A percentile compares a stretch with the other conserved stretches of the same genome.
phyloP scores from a whole-genome alignment of 2,113 vertebrate species.

The Hypocryptadius cinnamomeus region DNA sequence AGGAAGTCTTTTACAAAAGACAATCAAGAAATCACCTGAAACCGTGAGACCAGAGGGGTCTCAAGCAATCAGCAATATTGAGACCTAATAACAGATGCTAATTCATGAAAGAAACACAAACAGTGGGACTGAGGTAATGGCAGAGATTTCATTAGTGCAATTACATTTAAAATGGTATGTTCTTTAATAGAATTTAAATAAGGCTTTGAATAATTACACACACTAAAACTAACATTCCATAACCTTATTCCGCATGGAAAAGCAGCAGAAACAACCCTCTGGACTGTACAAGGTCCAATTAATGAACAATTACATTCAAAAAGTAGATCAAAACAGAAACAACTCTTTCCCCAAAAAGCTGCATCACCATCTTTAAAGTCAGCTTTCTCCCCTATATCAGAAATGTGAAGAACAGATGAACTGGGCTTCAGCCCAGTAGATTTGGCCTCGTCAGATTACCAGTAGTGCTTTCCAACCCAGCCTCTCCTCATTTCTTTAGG shows the following conservation, averaged over 20 bases:
- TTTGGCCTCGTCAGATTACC: slow-evolving; percentile 13
- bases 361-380: slow-evolving; percentile 20
- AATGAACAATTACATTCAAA: slow-evolving; percentile 72
- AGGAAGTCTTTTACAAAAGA: slow-evolving; percentile 35
- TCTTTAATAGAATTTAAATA: slow-evolving; percentile 78
- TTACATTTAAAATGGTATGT: slow-evolving; percentile 72
- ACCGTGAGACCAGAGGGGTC: background rate
- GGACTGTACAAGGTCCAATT: slow-evolving; percentile 43
- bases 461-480: background rate
- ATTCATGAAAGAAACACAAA: slow-evolving; percentile 49
- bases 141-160: slow-evolving; percentile 75
- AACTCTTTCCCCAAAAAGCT: background rate
- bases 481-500: slow-evolving; percentile 12
- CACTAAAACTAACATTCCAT: slow-evolving; percentile 70
- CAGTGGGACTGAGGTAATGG: slow-evolving; percentile 57
- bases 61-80: background rate
- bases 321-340: slow-evolving; percentile 50
- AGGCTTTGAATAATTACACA: slow-evolving; percentile 76
- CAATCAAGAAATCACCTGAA: slow-evolving; percentile 43
- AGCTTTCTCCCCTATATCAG: background rate
- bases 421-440: background rate
- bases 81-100: slow-evolving; percentile 4
- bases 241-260: slow-evolving; percentile 64
- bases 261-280: slow-evolving; percentile 59
- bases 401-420: slow-evolving; percentile 5